Percentiles rank a stretch among this genome's conserved stretches.
These are phyloP conservation scores for Dipus sagitta DNA, from an alignment of 2,797 vertebrate species.

Conservation along the genomic window DNA sequence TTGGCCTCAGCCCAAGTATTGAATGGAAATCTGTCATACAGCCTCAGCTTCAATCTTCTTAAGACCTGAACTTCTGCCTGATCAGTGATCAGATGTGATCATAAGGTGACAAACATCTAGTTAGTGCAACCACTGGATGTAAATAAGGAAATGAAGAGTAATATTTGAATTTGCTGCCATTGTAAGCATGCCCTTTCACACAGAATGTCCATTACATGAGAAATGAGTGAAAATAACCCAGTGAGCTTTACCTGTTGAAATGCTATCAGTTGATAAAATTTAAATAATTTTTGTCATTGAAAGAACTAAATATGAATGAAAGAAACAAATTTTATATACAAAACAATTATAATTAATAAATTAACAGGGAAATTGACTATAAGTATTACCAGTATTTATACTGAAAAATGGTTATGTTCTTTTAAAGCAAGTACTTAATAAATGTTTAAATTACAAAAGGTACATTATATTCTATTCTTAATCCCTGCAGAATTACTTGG, in stretches of 20 bases:
- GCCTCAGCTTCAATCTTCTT: background rate
- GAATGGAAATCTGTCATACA: background rate
- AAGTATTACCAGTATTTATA: slow-evolving; percentile 9
- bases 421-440: slow-evolving; percentile 7
- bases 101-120: background rate
- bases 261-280: background rate
- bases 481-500: background rate
- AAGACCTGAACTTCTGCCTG: background rate
- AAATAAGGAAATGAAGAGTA: background rate
- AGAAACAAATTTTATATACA: slow-evolving; percentile 1
- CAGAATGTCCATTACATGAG: background rate
- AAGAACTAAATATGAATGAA: slow-evolving; percentile 10
- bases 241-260: slow-evolving; percentile 2
- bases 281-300: background rate
- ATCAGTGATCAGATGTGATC: background rate
- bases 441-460: background rate
- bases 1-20: background rate
- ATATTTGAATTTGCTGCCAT: background rate
- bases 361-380: background rate
- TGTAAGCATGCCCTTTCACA: slow-evolving; percentile 1
- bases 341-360: slow-evolving; percentile 42
- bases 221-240: background rate
- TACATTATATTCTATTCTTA: background rate
- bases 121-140: too few relatives aligned
- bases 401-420: background rate